Conservation (phyloP, 2,888 invertebrate species). For the Syrphus vitripennis region DNA sequence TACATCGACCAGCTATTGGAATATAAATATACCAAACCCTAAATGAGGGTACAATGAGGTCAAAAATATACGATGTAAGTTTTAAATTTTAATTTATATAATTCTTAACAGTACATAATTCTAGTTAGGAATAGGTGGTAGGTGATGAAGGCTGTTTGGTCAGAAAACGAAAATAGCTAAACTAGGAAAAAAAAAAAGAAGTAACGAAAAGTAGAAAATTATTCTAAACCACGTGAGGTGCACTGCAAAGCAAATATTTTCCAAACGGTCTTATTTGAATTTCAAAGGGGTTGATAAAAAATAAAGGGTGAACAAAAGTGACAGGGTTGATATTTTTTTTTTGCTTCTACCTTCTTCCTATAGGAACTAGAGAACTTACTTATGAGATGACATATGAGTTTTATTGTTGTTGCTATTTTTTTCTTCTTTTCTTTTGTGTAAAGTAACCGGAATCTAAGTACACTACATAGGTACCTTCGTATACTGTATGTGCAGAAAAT, state of each 20-base stretch:
- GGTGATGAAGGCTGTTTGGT: conserved; percentile 10
- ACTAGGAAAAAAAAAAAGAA: neutral
- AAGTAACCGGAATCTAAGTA: neutral
- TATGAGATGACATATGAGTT: neutral
- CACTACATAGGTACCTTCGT: too few relatives aligned
- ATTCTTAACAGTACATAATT: neutral
- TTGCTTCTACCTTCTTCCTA: neutral
- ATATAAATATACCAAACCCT: conserved; percentile 80
- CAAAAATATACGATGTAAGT: conserved; percentile 81
- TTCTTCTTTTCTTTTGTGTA: neutral
- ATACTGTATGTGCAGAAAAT: conserved; percentile 23
- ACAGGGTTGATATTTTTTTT: conserved; percentile 44
- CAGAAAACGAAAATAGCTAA: neutral
- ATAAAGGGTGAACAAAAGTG: neutral
- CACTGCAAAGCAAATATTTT: conserved; percentile 16
- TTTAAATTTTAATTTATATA: conserved; percentile 16
- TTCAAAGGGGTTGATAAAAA: conserved; percentile 13
- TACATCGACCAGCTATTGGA: conserved; percentile 78
- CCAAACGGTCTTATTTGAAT: conserved; percentile 9
- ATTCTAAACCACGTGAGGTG: conserved; percentile 46
- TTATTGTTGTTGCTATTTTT: conserved; percentile 31
- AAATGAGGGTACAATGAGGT: conserved; percentile 81
- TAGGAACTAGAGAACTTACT: conserved; percentile 1
- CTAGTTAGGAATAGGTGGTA: neutral
- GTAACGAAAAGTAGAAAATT: too few relatives aligned